phyloP scores from a whole-genome alignment of 2,888 invertebrate species.

The Aromia moschata region DNA sequence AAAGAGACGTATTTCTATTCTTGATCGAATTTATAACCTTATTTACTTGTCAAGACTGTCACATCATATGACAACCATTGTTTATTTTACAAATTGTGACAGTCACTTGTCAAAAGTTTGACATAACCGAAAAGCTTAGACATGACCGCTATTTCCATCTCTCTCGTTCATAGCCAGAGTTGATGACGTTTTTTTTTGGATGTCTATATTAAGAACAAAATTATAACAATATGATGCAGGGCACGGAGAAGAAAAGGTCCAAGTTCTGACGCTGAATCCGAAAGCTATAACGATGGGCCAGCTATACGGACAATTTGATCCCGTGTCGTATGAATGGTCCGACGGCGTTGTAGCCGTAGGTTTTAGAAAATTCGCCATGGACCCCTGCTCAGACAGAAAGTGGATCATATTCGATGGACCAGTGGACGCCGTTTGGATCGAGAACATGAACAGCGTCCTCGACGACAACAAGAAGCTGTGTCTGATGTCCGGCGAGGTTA shows the following conservation, averaged over 20 bases:
- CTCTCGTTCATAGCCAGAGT: no score
- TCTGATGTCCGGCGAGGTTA: conserved; percentile 87
- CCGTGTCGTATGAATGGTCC: conserved; percentile 87
- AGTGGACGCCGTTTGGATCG: conserved; percentile 90
- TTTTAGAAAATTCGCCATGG: conserved; percentile 79
- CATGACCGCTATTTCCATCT: no score
- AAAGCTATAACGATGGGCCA: conserved; percentile 94
- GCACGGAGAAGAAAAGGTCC: conserved; percentile 66
- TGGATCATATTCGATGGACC: conserved; percentile 95
- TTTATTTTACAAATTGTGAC: no score
- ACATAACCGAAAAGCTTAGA: no score
- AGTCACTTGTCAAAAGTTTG: no score
- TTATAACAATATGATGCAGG: no score
- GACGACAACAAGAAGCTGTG: conserved; percentile 91
- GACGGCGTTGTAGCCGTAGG: conserved; percentile 86
- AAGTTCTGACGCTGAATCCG: conserved; percentile 87
- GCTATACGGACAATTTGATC: conserved; percentile 91
- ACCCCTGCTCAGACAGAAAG: conserved; percentile 79
- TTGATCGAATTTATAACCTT: no score
- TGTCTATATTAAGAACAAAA: no score
- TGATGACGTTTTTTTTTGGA: no score
- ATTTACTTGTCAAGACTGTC: no score
- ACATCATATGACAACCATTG: no score
- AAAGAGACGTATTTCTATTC: no score
- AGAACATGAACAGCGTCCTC: conserved; percentile 88